Evolutionary conservation across 2,113 vertebrate genomes (phyloP).

Genomic region (Illadopsis cleaveri): DNA sequence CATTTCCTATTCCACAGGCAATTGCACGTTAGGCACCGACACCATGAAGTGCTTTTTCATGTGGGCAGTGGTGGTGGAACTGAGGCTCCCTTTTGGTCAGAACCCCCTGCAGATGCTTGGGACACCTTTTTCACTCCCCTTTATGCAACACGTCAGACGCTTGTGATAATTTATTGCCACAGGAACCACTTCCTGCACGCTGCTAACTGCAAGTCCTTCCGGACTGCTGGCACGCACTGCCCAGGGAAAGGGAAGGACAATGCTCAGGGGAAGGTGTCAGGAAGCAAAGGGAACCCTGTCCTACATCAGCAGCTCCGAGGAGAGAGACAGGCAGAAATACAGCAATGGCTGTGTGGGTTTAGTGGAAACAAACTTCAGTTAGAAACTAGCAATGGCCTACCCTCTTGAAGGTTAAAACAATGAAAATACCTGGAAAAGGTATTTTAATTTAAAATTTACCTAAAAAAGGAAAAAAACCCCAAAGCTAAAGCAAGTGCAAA

Average conservation of each 20-base stretch:
- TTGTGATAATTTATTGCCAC: not conserved
- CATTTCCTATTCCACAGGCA: not conserved
- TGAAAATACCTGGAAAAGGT: not conserved
- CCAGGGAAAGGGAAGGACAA: not conserved
- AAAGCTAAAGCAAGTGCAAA: not conserved
- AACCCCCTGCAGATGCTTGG: not conserved
- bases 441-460: not conserved
- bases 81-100: not conserved
- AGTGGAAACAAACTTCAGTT: not conserved
- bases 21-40: fast-evolving
- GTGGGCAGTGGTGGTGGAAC: not conserved
- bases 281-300: not conserved
- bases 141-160: fast-evolving
- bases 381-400: not conserved
- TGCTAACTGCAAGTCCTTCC: not conserved
- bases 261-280: not conserved
- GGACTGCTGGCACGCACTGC: not conserved
- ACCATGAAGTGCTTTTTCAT: not conserved
- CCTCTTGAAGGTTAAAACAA: not conserved
- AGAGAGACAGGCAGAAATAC: not conserved
- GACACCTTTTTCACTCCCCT: not conserved
- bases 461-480: not conserved
- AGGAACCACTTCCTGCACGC: not conserved
- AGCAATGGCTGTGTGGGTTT: not conserved
- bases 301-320: not conserved